These are phyloP conservation scores for Raja brachyura DNA, from an alignment of 2,113 vertebrate genomes.

Conservation along the genomic window DNA sequence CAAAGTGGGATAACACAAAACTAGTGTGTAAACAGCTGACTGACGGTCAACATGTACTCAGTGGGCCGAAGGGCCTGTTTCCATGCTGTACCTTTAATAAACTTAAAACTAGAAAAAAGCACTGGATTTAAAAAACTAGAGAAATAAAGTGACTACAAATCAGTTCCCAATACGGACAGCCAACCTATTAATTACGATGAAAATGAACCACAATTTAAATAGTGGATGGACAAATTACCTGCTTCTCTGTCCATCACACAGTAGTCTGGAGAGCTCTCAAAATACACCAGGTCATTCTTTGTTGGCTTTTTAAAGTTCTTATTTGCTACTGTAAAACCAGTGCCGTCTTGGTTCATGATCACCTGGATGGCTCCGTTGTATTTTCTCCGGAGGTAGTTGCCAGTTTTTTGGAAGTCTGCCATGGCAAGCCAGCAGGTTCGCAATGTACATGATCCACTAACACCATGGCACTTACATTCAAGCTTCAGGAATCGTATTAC, in stretches of 20 bases:
- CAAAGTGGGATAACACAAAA: too few relatives aligned
- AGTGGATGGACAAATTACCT: constrained; percentile 58
- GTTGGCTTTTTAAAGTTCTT: constrained; percentile 77
- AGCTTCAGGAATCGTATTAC: constrained; percentile 87
- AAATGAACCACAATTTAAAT: neutral
- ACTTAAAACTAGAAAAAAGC: too few relatives aligned
- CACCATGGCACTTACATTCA: constrained; percentile 91
- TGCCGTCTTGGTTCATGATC: constrained; percentile 90
- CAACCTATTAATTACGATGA: neutral
- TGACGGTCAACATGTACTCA: too few relatives aligned
- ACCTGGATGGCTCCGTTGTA: constrained; percentile 88
- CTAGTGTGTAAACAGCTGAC: too few relatives aligned
- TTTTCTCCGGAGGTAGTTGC: constrained; percentile 80
- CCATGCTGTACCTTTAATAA: neutral
- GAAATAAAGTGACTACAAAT: neutral
- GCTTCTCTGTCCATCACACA: constrained; percentile 82
- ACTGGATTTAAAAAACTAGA: neutral
- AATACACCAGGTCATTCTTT: constrained; percentile 89
- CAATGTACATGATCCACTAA: constrained; percentile 88
- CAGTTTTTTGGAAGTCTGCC: constrained; percentile 85
- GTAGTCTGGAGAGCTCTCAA: constrained; percentile 93
- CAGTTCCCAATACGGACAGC: neutral
- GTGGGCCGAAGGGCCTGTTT: too few relatives aligned
- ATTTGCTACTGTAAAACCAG: constrained; percentile 79
- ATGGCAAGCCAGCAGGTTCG: constrained; percentile 92